Evolutionary conservation across 2,797 vertebrate genomes (phyloP).

Genomic region (Cyprinodon diabolis): DNA sequence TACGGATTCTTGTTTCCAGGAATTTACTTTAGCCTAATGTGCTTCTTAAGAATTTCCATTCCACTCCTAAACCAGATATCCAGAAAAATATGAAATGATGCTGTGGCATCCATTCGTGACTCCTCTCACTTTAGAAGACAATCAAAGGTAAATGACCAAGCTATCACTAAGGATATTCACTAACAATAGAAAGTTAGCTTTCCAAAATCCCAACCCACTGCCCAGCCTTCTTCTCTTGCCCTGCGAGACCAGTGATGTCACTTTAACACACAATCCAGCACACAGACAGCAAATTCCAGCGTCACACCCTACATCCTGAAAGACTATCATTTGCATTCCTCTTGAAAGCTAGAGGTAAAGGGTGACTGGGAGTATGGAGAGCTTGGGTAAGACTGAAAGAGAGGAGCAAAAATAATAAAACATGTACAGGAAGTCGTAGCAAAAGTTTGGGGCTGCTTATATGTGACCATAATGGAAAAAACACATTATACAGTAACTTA

Average conservation of each 20-base stretch:
- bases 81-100: slow-evolving; percentile 10
- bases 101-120: slow-evolving; percentile 26
- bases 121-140: slow-evolving; percentile 42
- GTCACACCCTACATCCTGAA: slow-evolving; percentile 56
- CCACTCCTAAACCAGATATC: slow-evolving; percentile 15
- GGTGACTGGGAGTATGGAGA: slow-evolving; percentile 52
- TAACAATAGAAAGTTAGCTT: slow-evolving; percentile 51
- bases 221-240: slow-evolving; percentile 24
- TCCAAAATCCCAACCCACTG: slow-evolving; percentile 37
- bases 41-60: slow-evolving; percentile 8
- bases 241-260: slow-evolving; percentile 61
- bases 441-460: slow-evolving; percentile 2
- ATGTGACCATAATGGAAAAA: slow-evolving; percentile 4
- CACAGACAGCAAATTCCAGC: slow-evolving; percentile 53
- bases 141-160: slow-evolving; percentile 43
- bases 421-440: slow-evolving; percentile 32
- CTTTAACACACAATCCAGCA: slow-evolving; percentile 32
- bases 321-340: slow-evolving; percentile 69
- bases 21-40: neutral
- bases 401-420: slow-evolving; percentile 15
- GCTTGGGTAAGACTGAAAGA: slow-evolving; percentile 10
- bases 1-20: neutral
- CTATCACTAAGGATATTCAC: slow-evolving; percentile 52
- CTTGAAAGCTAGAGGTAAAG: slow-evolving; percentile 40
- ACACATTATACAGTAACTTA: neutral